These are phyloP conservation scores for Pterois miles DNA, from an alignment of 2,797 vertebrate species.

Conservation along the genomic window DNA sequence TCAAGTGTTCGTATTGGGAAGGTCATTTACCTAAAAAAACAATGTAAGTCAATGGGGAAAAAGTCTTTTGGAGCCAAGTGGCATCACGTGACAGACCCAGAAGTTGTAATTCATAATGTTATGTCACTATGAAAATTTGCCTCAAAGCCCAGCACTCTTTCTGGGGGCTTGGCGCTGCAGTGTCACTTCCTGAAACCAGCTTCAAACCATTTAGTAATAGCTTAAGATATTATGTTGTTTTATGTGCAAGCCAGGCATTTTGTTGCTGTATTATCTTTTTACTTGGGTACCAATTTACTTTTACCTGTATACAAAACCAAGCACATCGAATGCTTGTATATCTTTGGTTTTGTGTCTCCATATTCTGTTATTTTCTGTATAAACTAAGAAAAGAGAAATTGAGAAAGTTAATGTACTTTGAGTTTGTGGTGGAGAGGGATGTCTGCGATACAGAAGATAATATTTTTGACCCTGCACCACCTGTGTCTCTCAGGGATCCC, in stretches of 20 bases:
- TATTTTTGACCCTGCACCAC: neutral
- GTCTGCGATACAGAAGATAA: neutral
- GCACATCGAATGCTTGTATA: neutral
- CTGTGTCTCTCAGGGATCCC: conserved; percentile 73
- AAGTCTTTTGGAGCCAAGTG: no score
- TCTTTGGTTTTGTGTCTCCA: neutral
- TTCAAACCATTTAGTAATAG: neutral
- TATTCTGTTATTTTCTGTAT: neutral
- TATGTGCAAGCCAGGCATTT: neutral
- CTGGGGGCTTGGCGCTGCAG: neutral
- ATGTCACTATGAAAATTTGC: no score
- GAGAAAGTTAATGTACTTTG: neutral
- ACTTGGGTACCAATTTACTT: neutral
- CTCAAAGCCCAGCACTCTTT: no score
- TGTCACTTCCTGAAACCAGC: neutral
- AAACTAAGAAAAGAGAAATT: neutral
- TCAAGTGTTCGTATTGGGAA: no score
- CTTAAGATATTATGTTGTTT: neutral
- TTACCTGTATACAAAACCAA: neutral
- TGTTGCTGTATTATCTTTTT: neutral
- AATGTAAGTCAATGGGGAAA: no score
- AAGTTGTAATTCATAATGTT: no score
- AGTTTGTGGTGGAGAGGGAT: neutral
- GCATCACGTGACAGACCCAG: no score
- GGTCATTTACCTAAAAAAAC: no score